Conservation (phyloP, 2,888 invertebrate genomes). For the Lasioglossum oenotherae region DNA sequence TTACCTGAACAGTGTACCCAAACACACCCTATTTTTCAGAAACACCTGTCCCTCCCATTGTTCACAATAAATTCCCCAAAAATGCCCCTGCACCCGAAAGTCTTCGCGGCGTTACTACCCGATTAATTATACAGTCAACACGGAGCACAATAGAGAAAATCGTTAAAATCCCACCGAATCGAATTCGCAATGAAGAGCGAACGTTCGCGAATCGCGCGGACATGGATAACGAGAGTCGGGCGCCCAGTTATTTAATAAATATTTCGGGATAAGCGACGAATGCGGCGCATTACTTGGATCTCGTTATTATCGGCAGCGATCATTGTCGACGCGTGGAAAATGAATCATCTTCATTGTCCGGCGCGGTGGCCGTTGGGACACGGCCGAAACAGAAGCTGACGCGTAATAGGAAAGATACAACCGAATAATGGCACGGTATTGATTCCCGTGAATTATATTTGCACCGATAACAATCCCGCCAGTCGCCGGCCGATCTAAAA, state of each 20-base stretch:
- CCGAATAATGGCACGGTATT: conserved; percentile 43
- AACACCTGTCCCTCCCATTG: neutral
- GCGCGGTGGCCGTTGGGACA: conserved; percentile 7
- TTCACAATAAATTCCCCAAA: neutral
- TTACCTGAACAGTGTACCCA: neutral
- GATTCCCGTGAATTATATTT: conserved; percentile 52
- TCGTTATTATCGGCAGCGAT: conserved; percentile 53
- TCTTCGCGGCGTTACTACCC: no score
- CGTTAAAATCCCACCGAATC: neutral
- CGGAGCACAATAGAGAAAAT: neutral
- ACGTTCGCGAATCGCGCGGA: neutral
- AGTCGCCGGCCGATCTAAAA: conserved; percentile 31
- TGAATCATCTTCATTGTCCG: conserved; percentile 50
- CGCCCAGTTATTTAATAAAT: conserved; percentile 24
- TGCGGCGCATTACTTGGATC: conserved; percentile 43
- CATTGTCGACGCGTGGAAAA: conserved; percentile 46
- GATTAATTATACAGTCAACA: neutral
- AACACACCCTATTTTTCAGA: neutral
- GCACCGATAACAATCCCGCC: conserved; percentile 39
- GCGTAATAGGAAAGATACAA: conserved; percentile 48
- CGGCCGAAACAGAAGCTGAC: conserved; percentile 48
- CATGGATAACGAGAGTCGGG: conserved; percentile 2
- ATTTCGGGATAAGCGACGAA: conserved; percentile 26
- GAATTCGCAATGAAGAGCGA: neutral
- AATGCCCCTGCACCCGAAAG: no score